phyloP scores from a whole-genome alignment of 2,888 invertebrate species.

The Nephrocerus scutellatus region DNA sequence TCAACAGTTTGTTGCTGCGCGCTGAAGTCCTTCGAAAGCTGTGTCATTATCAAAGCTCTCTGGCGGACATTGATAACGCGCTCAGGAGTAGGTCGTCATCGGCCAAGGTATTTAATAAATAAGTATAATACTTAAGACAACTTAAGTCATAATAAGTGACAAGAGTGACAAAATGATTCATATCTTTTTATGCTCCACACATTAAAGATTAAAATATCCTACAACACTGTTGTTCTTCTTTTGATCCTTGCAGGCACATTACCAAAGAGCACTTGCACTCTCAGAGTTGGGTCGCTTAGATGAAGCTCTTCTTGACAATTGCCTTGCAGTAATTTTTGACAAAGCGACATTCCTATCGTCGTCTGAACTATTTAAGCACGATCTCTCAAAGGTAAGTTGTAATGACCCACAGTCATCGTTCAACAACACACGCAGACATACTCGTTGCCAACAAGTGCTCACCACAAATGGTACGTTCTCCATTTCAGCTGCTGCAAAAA shows the following conservation, averaged over 20 bases:
- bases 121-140: too few species aligned
- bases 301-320: conserved; percentile 51
- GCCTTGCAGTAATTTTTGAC: conserved; percentile 52
- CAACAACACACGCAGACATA: not conserved
- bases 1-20: conserved; percentile 57
- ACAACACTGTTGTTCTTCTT: not conserved
- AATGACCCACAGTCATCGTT: not conserved
- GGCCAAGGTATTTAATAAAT: conserved; percentile 66
- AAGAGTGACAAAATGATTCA: too few species aligned
- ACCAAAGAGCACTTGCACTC: conserved; percentile 51
- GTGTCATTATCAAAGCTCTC: conserved; percentile 56
- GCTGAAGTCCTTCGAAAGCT: conserved; percentile 57
- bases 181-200: too few species aligned
- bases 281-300: conserved; percentile 50
- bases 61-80: conserved; percentile 60
- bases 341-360: conserved; percentile 39
- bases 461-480: conserved; percentile 1
- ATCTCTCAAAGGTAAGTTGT: conserved; percentile 44
- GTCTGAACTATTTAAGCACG: conserved; percentile 45
- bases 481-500: conserved; percentile 40
- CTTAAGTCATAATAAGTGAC: too few species aligned
- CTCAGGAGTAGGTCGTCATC: conserved; percentile 58
- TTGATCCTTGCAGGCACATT: conserved; percentile 49
- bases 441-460: not conserved
- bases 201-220: conserved; percentile 5